Conservation (phyloP, 2,888 invertebrate genomes). For the Ophion ventricosus region DNA sequence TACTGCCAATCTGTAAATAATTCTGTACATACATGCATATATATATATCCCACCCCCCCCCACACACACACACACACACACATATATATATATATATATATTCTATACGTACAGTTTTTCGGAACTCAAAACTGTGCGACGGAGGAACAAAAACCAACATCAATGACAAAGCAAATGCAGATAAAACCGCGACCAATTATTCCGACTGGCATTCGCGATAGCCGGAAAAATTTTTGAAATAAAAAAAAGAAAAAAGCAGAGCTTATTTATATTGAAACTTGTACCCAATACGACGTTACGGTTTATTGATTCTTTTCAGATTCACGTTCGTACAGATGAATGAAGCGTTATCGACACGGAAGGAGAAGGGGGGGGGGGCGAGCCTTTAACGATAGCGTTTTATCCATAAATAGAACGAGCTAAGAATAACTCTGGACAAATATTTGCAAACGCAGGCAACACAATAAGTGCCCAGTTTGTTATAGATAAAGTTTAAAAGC, state of each 20-base stretch:
- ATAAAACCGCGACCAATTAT: slow-evolving; percentile 54
- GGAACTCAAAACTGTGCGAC: not conserved
- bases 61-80: no score
- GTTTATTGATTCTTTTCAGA: slow-evolving; percentile 40
- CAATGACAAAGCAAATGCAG: slow-evolving; percentile 9
- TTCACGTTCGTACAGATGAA: slow-evolving; percentile 40
- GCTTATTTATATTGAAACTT: slow-evolving; percentile 49
- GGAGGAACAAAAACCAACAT: slow-evolving; percentile 6
- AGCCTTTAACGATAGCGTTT: not conserved
- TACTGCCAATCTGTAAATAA: slow-evolving; percentile 75
- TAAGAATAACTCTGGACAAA: slow-evolving; percentile 50
- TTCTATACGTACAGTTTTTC: slow-evolving; percentile 21
- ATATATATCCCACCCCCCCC: no score
- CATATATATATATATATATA: slow-evolving; percentile 14
- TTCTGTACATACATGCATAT: slow-evolving; percentile 74
- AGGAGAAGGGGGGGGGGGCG: slow-evolving; percentile 2
- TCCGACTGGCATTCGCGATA: slow-evolving; percentile 34
- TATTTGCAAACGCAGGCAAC: slow-evolving; percentile 24
- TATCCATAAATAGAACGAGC: slow-evolving; percentile 31
- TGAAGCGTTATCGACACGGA: slow-evolving; percentile 7
- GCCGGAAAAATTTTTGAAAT: slow-evolving; percentile 22
- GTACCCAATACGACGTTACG: slow-evolving; percentile 40
- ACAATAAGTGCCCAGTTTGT: slow-evolving; percentile 15
- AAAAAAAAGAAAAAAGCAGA: slow-evolving; percentile 16
- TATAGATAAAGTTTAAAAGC: slow-evolving; percentile 64